phyloP scores from a whole-genome alignment of 2,797 vertebrate species.

The Craterocephalus amniculus region DNA sequence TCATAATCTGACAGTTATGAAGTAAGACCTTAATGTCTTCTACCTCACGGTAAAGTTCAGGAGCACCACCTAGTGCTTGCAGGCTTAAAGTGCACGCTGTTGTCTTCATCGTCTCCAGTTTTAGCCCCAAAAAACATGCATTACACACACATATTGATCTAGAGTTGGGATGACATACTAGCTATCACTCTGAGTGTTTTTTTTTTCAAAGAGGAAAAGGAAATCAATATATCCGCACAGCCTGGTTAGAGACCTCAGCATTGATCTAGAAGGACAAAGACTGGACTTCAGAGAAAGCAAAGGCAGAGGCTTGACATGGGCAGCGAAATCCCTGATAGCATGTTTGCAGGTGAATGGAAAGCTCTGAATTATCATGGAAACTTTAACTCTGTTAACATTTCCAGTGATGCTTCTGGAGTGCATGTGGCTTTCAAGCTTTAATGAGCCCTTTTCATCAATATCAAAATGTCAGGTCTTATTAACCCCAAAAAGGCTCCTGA shows the following conservation, averaged over 20 bases:
- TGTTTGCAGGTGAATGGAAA: constrained; percentile 79
- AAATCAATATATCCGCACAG: constrained; percentile 85
- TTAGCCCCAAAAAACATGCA: constrained; percentile 72
- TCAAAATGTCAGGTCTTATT: constrained; percentile 84
- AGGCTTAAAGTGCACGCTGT: constrained; percentile 24
- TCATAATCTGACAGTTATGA: constrained; percentile 5
- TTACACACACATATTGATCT: constrained; percentile 79
- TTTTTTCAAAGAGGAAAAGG: constrained; percentile 72
- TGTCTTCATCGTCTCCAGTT: constrained; percentile 54
- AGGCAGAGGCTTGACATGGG: constrained; percentile 55
- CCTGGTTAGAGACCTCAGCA: constrained; percentile 86
- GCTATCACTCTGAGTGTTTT: constrained; percentile 79
- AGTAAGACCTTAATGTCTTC: not conserved
- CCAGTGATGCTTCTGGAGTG: constrained; percentile 56
- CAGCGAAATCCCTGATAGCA: constrained; percentile 69
- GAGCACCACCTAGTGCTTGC: constrained; percentile 76
- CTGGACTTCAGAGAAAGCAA: constrained; percentile 60
- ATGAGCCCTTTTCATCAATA: constrained; percentile 80
- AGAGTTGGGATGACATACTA: constrained; percentile 76
- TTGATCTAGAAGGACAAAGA: constrained; percentile 80
- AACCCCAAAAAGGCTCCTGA: constrained; percentile 80
- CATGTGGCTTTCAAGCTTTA: constrained; percentile 68
- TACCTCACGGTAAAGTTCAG: constrained; percentile 44
- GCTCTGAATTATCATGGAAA: constrained; percentile 77
- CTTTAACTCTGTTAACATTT: constrained; percentile 50